Evolutionary conservation across 2,797 vertebrate genomes (phyloP), one percentile per base, ranked within the genome.

Genomic region (Premnoplex brunnescens): DNA sequence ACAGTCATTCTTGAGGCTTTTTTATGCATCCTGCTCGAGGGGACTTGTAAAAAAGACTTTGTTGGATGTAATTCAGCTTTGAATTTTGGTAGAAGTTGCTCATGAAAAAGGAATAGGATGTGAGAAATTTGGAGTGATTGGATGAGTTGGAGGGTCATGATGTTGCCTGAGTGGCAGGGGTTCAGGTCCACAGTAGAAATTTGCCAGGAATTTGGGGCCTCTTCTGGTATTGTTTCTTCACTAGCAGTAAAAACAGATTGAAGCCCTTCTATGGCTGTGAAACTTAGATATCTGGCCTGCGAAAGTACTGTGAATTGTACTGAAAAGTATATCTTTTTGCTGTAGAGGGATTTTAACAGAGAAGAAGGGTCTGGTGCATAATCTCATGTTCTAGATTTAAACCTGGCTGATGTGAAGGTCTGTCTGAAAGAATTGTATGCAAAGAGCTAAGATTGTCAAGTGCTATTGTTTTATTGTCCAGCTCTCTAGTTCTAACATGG

Each of bases 111-210:
- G 7, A 64, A 19, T 24, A 43, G 8, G 22, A 30, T 27, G 4
- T 41, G n/a, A 75, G 49, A 75, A 85, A 41, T 54, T 26, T 24
- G 26, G 20, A 58, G 22, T 3, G 6, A 0, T 44, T 77, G 27
- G 16, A 74, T 73, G 39, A 72, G 21, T 22, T 69, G 59, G 16
- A 73, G n/a, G 3, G 73, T 79, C 0, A 0, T 43, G n/a, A 4
- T 75, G 6, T 16, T 79, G 43, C 22, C 19, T 48, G 58, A 36
- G 12, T 43, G 36, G 6, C 48, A 13, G 13, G 3, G 4, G 6
- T 69, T 52, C n/a, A 26, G 23, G 14, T 60, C 36, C 32, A 22
- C 18, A 8, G 9, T 46, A 68, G 49, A 77, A 91, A 36, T 14
- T 36, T 88, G 28, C 5, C 30, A 46, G 68, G 14, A 80, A 6